Conservation (phyloP, 2,888 invertebrate genomes). For the Lamellibrachia satsuma region DNA sequence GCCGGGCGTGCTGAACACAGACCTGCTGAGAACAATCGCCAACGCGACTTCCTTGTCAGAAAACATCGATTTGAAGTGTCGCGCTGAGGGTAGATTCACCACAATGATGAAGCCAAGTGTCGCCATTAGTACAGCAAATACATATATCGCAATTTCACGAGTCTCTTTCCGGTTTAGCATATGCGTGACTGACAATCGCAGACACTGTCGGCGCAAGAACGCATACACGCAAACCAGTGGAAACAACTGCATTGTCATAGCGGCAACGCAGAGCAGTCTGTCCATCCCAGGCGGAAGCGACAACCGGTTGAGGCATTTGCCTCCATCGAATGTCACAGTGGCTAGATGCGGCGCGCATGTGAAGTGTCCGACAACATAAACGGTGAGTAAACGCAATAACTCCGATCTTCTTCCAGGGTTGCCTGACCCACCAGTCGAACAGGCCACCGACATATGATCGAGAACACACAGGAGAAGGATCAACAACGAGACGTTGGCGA, state of each 20-base stretch:
- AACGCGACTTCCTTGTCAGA: background rate
- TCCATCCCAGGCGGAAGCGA: background rate
- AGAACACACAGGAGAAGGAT: background rate
- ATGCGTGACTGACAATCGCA: background rate
- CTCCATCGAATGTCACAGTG: background rate
- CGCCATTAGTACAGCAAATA: background rate
- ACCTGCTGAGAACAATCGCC: conserved; percentile 1
- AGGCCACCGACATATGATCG: background rate
- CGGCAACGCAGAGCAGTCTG: background rate
- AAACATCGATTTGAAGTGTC: background rate
- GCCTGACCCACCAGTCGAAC: background rate
- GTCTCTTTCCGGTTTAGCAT: background rate
- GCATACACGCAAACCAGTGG: background rate
- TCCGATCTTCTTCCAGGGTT: background rate
- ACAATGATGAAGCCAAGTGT: background rate
- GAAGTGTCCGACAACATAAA: background rate
- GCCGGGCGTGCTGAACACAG: conserved; percentile 13
- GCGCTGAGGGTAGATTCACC: background rate
- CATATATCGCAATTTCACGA: background rate
- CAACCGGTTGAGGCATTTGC: background rate
- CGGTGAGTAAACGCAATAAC: background rate
- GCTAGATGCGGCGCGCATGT: background rate
- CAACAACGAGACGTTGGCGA: background rate
- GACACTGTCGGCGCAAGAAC: background rate
- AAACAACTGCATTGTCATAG: background rate